Conservation (phyloP, 2,888 invertebrate species). For the Monoplex corrugatus region DNA sequence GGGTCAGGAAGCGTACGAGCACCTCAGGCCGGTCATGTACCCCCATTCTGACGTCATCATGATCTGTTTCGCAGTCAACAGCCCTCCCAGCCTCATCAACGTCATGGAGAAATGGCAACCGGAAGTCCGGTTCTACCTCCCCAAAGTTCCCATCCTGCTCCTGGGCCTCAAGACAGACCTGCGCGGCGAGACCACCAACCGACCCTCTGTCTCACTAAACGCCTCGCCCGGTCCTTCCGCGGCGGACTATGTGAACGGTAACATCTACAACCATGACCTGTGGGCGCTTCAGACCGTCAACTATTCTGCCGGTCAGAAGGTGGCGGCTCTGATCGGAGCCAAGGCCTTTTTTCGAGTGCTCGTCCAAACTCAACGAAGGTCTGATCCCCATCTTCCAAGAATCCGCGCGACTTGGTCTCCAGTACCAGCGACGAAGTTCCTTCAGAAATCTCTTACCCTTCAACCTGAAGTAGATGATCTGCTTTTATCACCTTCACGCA, state of each 20-base stretch:
- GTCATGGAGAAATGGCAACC: slow-evolving; percentile 39
- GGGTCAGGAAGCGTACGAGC: slow-evolving; percentile 49
- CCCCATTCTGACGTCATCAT: slow-evolving; percentile 47
- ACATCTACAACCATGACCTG: background rate
- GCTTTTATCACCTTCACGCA: too few species aligned
- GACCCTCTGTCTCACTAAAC: background rate
- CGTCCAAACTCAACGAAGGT: slow-evolving; percentile 46
- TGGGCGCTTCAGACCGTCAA: background rate
- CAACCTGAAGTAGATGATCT: background rate
- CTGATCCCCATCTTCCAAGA: slow-evolving; percentile 39
- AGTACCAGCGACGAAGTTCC: background rate
- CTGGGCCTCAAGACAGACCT: slow-evolving; percentile 48
- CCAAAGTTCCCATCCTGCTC: slow-evolving; percentile 44
- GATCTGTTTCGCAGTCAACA: slow-evolving; percentile 46
- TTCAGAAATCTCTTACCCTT: background rate
- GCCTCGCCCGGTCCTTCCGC: background rate
- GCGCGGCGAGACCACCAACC: background rate
- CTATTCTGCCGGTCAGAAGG: slow-evolving; percentile 26
- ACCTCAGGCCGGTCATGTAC: slow-evolving; percentile 45
- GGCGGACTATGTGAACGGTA: background rate
- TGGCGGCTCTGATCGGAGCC: slow-evolving; percentile 40
- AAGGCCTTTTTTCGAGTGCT: slow-evolving; percentile 43
- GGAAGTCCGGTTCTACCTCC: slow-evolving; percentile 40
- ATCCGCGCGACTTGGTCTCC: background rate
- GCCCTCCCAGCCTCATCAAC: slow-evolving; percentile 43